These are phyloP conservation scores for Gracilinanus agilis DNA, from an alignment of 2,113 vertebrate genomes.

Conservation along the genomic window DNA sequence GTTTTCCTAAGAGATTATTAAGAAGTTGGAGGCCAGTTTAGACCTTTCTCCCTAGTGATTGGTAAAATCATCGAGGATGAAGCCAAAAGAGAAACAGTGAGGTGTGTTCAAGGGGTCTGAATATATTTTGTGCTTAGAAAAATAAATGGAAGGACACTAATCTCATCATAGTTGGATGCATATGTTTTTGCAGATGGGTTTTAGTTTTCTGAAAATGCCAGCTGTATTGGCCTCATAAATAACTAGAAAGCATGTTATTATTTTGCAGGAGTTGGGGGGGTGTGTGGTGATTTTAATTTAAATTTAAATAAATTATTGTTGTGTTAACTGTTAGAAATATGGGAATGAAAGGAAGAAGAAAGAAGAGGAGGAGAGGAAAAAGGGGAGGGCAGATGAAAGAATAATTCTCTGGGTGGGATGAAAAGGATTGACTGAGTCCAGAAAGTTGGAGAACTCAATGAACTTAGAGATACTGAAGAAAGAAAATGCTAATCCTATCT, in stretches of 20 bases:
- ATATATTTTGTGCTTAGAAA: slow-evolving; percentile 67
- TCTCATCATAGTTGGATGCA: slow-evolving; percentile 70
- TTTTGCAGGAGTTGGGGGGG: slow-evolving; percentile 50
- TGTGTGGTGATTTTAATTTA: slow-evolving; percentile 45
- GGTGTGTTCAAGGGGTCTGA: slow-evolving; percentile 60
- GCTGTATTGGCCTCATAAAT: slow-evolving; percentile 55
- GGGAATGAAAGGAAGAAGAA: slow-evolving; percentile 1
- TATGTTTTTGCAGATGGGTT: slow-evolving; percentile 72
- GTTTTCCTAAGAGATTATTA: slow-evolving; percentile 63
- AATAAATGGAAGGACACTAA: slow-evolving; percentile 68
- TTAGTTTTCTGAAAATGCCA: slow-evolving; percentile 68
- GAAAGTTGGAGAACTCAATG: too few species aligned
- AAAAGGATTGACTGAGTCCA: too few species aligned
- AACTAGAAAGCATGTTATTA: slow-evolving; percentile 67
- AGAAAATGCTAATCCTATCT: too few species aligned
- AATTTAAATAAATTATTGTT: slow-evolving; percentile 45
- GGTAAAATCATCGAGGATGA: slow-evolving; percentile 32
- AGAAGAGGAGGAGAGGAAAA: background rate
- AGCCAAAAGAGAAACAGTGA: slow-evolving; percentile 69
- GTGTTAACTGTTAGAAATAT: slow-evolving; percentile 16
- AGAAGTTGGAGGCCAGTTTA: slow-evolving; percentile 34
- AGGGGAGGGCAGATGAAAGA: background rate
- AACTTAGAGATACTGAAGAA: too few species aligned
- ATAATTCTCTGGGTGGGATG: background rate
- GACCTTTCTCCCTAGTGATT: slow-evolving; percentile 38